Conservation (phyloP, 2,797 vertebrate genomes). For the Poecilia velifera region DNA sequence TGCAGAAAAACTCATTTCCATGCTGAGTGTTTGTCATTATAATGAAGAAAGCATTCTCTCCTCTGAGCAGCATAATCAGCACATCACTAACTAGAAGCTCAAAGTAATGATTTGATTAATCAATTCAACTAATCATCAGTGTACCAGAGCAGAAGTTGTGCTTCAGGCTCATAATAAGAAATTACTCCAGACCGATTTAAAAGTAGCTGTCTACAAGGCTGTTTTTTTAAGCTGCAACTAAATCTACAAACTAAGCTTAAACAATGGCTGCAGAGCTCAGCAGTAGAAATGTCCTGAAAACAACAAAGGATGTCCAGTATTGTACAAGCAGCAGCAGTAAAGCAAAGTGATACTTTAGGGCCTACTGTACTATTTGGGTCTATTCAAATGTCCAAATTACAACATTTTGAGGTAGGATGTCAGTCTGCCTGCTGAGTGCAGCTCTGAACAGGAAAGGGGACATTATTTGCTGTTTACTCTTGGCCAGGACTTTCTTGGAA, state of each 20-base stretch:
- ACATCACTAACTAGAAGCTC: not conserved
- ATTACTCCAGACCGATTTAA: not conserved
- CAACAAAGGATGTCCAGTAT: not conserved
- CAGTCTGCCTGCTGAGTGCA: slow-evolving; percentile 20
- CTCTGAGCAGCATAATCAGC: slow-evolving; percentile 12
- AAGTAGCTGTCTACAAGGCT: not conserved
- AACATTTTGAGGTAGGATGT: not conserved
- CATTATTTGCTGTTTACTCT: no score
- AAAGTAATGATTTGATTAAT: slow-evolving; percentile 20
- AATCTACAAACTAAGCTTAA: not conserved
- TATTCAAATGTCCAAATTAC: slow-evolving; percentile 4
- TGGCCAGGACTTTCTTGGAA: no score
- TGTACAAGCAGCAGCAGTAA: not conserved
- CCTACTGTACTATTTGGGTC: not conserved
- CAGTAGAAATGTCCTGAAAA: not conserved
- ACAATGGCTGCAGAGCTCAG: not conserved
- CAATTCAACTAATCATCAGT: slow-evolving; percentile 9
- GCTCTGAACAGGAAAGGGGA: not conserved
- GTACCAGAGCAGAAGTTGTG: slow-evolving; percentile 5
- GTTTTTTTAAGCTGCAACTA: not conserved
- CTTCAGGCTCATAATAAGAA: slow-evolving; percentile 13
- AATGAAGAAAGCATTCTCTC: not conserved
- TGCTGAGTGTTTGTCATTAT: not conserved
- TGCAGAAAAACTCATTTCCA: not conserved
- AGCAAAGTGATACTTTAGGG: not conserved